Evolutionary conservation across 2,888 invertebrate species (phyloP).

Genomic region (Cremastinae sp.): DNA sequence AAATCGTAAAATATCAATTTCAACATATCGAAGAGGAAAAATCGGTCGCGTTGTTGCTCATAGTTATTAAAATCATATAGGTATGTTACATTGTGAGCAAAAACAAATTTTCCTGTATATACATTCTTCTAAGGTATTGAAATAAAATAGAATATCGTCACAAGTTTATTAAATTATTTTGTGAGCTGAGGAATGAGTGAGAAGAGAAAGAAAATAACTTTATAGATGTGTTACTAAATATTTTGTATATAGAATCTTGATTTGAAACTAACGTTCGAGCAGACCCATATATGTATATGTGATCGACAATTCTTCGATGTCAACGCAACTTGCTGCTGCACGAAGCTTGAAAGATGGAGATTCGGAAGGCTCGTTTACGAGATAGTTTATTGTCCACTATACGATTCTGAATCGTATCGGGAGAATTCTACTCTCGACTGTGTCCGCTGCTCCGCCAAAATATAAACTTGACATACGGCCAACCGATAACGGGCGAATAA

Average conservation of each 20-base stretch:
- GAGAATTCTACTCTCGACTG: constrained; percentile 27
- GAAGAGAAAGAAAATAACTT: too few relatives aligned
- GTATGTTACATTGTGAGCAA: too few relatives aligned
- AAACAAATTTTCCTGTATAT: too few relatives aligned
- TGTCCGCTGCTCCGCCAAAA: constrained; percentile 19
- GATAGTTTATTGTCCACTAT: constrained; percentile 52
- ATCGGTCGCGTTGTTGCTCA: too few relatives aligned
- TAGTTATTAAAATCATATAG: too few relatives aligned
- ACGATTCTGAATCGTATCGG: constrained; percentile 43
- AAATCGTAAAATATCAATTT: too few relatives aligned
- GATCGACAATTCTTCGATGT: constrained; percentile 23
- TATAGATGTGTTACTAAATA: background rate
- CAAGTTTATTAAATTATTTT: too few relatives aligned
- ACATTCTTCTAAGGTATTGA: too few relatives aligned
- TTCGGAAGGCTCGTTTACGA: constrained; percentile 48
- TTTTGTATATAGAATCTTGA: background rate
- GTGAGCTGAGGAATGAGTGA: too few relatives aligned
- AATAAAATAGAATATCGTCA: too few relatives aligned
- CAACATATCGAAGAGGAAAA: too few relatives aligned
- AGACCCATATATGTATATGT: constrained; percentile 7
- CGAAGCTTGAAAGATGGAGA: background rate
- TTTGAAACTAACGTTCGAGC: background rate
- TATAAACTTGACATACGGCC: constrained; percentile 51
- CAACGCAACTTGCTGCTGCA: constrained; percentile 19
- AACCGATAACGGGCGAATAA: constrained; percentile 55